Evolutionary conservation across 2,113 vertebrate species (phyloP).

Genomic region (Xenotilapia flavipinnis): DNA sequence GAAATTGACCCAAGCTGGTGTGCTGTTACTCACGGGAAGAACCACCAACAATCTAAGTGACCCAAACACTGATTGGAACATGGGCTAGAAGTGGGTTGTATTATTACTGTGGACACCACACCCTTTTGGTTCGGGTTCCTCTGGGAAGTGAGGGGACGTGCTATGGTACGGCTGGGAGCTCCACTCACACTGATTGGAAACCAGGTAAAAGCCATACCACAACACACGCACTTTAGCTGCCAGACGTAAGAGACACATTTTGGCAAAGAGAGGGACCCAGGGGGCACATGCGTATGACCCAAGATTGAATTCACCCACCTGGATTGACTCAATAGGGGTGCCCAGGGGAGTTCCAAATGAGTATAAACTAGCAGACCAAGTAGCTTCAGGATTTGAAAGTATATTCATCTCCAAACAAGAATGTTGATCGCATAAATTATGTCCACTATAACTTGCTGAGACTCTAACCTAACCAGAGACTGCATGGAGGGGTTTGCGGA

Average conservation of each 20-base stretch:
- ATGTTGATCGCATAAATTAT: too few relatives aligned
- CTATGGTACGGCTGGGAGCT: background rate
- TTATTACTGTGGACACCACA: accelerated
- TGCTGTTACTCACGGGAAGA: background rate
- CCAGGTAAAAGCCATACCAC: accelerated
- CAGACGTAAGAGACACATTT: background rate
- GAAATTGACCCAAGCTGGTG: background rate
- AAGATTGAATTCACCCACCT: accelerated
- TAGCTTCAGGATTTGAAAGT: background rate
- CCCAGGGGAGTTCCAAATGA: background rate
- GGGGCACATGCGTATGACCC: accelerated
- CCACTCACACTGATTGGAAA: accelerated
- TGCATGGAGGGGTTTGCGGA: accelerated
- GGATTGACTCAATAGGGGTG: accelerated
- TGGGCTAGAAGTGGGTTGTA: background rate
- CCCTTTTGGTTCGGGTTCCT: background rate
- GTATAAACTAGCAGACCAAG: background rate
- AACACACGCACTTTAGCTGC: background rate
- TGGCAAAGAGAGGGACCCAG: background rate
- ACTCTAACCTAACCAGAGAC: too few relatives aligned
- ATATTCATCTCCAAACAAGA: too few relatives aligned
- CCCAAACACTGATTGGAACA: background rate
- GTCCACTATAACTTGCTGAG: accelerated
- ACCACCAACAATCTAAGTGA: background rate
- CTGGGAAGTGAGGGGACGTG: accelerated